Evolutionary conservation across 2,113 vertebrate species (phyloP).

Genomic region (Carollia perspicillata): DNA sequence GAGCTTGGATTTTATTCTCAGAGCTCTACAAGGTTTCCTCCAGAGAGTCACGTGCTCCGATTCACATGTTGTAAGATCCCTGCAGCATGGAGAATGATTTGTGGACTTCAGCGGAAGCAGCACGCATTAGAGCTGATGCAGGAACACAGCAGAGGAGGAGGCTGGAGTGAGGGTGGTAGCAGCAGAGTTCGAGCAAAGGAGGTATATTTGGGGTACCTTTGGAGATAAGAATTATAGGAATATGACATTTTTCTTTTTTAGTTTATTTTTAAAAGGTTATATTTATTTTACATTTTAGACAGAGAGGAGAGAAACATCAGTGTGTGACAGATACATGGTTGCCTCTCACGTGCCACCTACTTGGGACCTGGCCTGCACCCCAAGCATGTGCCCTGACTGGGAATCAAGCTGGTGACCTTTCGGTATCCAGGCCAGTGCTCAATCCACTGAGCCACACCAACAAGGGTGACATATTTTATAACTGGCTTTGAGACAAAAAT

Average conservation of each 20-base stretch:
- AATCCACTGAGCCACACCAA: too few relatives aligned
- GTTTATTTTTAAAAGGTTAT: too few relatives aligned
- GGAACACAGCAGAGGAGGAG: neutral
- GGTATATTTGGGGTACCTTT: neutral
- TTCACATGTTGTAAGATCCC: neutral
- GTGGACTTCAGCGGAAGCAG: neutral
- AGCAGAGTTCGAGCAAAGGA: neutral
- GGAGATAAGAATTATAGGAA: neutral
- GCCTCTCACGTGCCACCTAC: too few relatives aligned
- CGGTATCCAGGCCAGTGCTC: too few relatives aligned
- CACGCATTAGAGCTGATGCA: neutral
- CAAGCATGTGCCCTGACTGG: too few relatives aligned
- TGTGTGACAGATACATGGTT: too few relatives aligned
- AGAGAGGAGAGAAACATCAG: too few relatives aligned
- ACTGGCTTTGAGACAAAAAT: neutral
- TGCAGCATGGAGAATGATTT: neutral
- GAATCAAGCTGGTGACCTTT: too few relatives aligned
- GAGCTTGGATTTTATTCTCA: neutral
- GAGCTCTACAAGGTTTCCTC: neutral
- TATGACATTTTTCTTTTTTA: neutral
- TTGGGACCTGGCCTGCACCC: too few relatives aligned
- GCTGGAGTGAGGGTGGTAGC: neutral
- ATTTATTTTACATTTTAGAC: too few relatives aligned
- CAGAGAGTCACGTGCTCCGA: neutral
- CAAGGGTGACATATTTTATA: neutral